phyloP scores from a whole-genome alignment of 1,140 invertebrate species.

The Pogonognathellus flavescens region DNA sequence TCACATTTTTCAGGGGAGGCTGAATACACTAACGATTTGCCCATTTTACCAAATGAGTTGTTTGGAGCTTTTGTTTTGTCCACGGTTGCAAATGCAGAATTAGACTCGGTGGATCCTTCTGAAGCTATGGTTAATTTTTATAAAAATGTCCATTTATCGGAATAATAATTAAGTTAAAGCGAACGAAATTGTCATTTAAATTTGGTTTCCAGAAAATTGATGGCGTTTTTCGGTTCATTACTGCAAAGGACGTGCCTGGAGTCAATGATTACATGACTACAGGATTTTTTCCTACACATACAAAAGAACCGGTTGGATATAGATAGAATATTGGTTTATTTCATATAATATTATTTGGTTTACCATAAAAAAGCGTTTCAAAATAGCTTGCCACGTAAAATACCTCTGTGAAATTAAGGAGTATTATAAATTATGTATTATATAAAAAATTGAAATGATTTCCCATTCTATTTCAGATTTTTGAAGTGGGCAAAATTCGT shows the following conservation, averaged over 20 bases:
- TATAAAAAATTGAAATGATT: background rate
- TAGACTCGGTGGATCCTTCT: constrained; percentile 68
- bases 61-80: constrained; percentile 71
- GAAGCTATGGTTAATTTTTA: constrained; percentile 66
- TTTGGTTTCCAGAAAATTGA: constrained; percentile 41
- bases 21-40: constrained; percentile 71
- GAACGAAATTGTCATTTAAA: background rate
- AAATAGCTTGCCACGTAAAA: no score
- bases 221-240: constrained; percentile 70
- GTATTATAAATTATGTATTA: background rate
- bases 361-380: no score
- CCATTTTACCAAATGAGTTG: constrained; percentile 68
- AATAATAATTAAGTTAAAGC: background rate
- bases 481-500: constrained; percentile 59
- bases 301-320: constrained; percentile 25
- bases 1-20: constrained; percentile 69
- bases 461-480: constrained; percentile 47
- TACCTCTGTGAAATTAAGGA: no score
- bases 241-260: constrained; percentile 70
- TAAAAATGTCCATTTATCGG: background rate
- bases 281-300: background rate
- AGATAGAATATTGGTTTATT: no score
- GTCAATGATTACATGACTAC: constrained; percentile 65
- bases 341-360: no score
- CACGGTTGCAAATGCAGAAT: constrained; percentile 69